Evolutionary conservation across 2,113 vertebrate genomes (phyloP), one percentile per base, ranked within the genome.

Genomic region (Ictalurus furcatus): DNA sequence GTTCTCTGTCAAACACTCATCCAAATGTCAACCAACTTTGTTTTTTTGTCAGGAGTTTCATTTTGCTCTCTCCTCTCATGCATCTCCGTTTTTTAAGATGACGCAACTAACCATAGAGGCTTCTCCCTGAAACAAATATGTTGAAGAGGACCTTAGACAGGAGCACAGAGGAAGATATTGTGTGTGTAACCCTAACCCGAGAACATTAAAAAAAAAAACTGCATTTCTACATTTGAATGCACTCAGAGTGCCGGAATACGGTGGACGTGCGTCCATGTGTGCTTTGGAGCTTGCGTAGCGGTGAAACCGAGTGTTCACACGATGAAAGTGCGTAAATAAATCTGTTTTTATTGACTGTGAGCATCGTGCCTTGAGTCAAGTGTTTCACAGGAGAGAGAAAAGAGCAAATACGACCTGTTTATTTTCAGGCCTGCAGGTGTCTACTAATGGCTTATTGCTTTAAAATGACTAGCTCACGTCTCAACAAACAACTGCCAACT

Each of bases 351-450:
- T 86, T 94, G 91, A 91, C 90, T 90, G 74, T 34, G 90, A 81
- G 85, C 84, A 79, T 85, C 83, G 85, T 48, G 84, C 86, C 81
- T 87, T 28, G 19, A 61, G 89, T 88, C 85, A 87, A 92, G 87
- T 85, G 90, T 90, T 92, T 90, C 81, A 92, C 90, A 61, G 87
- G 89, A 92, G 84, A 87, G 86, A 87, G 89, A 79, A 87, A 89
- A 90, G 89, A 90, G 89, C 86, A 88, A 91, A 91, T 88, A 92
- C 40, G 90, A 90, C 34, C 61, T 94, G 92, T 95, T 95, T 95
- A 94, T 95, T 95, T 94, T 93, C 89, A 86, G 92, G 91, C 92
- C 91, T 16, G 91, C 92, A 95, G 94, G 95, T 95, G 94, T 91
- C 92, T 69, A 88, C 91, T 92, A 90, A 89, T 88, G 92, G 93